These are phyloP conservation scores for Dasypolia templi DNA, from an alignment of 2,888 invertebrate genomes.

Conservation along the genomic window DNA sequence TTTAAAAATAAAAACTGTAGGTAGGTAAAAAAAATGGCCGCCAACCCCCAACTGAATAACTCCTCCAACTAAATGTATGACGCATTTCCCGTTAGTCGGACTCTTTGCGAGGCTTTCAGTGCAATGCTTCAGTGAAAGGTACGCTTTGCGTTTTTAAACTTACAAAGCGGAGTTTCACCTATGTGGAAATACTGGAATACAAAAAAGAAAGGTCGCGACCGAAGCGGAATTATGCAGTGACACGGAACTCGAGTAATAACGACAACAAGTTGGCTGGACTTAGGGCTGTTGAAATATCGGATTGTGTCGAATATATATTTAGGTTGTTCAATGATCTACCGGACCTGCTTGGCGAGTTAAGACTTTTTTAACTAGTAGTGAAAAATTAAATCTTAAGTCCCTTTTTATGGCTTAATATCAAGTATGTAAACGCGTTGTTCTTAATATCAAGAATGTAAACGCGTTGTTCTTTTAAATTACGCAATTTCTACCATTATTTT, in stretches of 20 bases:
- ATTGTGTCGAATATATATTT: constrained; percentile 3
- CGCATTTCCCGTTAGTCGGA: constrained; percentile 45
- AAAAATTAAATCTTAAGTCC: too few relatives aligned
- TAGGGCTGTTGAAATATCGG: constrained; percentile 51
- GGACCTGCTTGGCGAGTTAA: not conserved
- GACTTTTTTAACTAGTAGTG: too few relatives aligned
- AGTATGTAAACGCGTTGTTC: too few relatives aligned
- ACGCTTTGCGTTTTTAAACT: constrained; percentile 60
- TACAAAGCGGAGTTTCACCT: constrained; percentile 59
- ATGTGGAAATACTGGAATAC: constrained; percentile 49
- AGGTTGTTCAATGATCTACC: too few relatives aligned
- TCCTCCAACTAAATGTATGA: constrained; percentile 45
- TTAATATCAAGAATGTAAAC: too few relatives aligned
- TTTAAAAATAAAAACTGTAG: not conserved
- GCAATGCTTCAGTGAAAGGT: constrained; percentile 53
- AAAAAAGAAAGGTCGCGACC: constrained; percentile 55
- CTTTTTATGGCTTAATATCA: too few relatives aligned
- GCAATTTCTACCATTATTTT: not conserved
- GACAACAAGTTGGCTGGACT: constrained; percentile 37
- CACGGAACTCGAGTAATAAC: constrained; percentile 68
- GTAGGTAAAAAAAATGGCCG: constrained; percentile 31
- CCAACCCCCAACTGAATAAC: constrained; percentile 29
- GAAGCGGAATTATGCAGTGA: constrained; percentile 74
- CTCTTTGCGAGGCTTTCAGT: constrained; percentile 54
- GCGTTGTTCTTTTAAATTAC: not conserved